A percentile compares a stretch with the other conserved stretches of the same genome.
Evolutionary conservation across 1,140 invertebrate genomes (phyloP).

Genomic region (Drosophila simulans): DNA sequence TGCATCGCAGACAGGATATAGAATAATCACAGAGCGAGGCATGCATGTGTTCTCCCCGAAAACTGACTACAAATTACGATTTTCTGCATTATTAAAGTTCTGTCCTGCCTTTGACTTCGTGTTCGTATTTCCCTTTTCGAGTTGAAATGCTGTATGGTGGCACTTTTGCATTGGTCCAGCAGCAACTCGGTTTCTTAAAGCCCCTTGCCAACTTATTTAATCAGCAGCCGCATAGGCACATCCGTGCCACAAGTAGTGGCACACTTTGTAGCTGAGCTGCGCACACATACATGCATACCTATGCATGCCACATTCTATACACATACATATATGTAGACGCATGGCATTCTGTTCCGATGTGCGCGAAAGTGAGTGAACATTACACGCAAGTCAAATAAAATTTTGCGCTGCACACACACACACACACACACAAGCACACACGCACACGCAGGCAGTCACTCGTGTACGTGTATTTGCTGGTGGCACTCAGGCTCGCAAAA

Average conservation of each 20-base stretch:
- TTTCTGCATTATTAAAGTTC: slow-evolving; percentile 1
- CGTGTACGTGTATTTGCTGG: slow-evolving; percentile 19
- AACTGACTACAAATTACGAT: slow-evolving; percentile 32
- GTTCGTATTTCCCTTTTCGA: neutral
- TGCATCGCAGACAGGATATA: slow-evolving; percentile 1
- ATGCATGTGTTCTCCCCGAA: slow-evolving; percentile 13
- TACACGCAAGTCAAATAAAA: slow-evolving; percentile 80
- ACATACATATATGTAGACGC: neutral
- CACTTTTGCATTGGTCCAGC: neutral
- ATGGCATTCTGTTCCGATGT: slow-evolving; percentile 31
- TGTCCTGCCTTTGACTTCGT: neutral
- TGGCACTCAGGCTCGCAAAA: slow-evolving; percentile 66
- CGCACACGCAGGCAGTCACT: neutral
- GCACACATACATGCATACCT: neutral
- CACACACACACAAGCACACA: neutral
- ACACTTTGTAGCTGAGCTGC: slow-evolving; percentile 31
- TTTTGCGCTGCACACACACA: slow-evolving; percentile 47
- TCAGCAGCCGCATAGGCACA: slow-evolving; percentile 53
- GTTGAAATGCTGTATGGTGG: slow-evolving; percentile 5
- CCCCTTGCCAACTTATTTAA: slow-evolving; percentile 52
- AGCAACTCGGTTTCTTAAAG: slow-evolving; percentile 2
- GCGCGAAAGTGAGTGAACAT: slow-evolving; percentile 57
- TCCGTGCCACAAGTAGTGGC: slow-evolving; percentile 5
- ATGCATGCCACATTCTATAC: neutral
- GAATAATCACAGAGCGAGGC: slow-evolving; percentile 6